phyloP scores from a whole-genome alignment of 1,140 invertebrate genomes.

The Agrilus planipennis region DNA sequence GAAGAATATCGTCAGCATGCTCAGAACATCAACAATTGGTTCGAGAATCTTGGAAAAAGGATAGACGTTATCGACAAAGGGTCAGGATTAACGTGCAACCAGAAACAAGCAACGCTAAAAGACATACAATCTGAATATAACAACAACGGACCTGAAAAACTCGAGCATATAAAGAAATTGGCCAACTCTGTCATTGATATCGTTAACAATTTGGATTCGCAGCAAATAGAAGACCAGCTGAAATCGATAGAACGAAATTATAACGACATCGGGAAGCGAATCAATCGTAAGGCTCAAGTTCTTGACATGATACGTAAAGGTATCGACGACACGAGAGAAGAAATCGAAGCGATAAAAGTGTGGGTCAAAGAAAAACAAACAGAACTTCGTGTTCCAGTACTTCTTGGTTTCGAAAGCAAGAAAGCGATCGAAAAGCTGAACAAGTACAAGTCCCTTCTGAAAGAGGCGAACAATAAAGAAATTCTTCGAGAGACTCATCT shows the following conservation, averaged over 20 bases:
- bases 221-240: constrained; percentile 81
- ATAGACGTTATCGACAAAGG: constrained; percentile 72
- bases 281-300: constrained; percentile 70
- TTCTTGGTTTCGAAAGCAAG: constrained; percentile 62
- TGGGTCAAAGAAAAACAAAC: constrained; percentile 70
- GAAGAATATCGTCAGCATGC: constrained; percentile 65
- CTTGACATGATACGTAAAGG: constrained; percentile 69
- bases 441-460: constrained; percentile 57
- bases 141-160: constrained; percentile 49
- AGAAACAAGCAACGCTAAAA: constrained; percentile 61
- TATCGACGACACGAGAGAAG: constrained; percentile 59
- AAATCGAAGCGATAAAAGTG: constrained; percentile 60
- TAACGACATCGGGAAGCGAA: constrained; percentile 69
- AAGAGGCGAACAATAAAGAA: constrained; percentile 76
- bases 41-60: constrained; percentile 64
- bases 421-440: constrained; percentile 59
- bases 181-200: constrained; percentile 61
- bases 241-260: constrained; percentile 72
- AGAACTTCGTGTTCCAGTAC: constrained; percentile 50
- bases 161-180: constrained; percentile 54
- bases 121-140: constrained; percentile 59
- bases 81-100: constrained; percentile 64
- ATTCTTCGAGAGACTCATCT: constrained; percentile 68
- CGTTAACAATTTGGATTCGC: constrained; percentile 74
- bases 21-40: constrained; percentile 64